Base-by-base conservation (phyloP, 1,140 invertebrate species). In the Tyrophagus putrescentiae region DNA sequence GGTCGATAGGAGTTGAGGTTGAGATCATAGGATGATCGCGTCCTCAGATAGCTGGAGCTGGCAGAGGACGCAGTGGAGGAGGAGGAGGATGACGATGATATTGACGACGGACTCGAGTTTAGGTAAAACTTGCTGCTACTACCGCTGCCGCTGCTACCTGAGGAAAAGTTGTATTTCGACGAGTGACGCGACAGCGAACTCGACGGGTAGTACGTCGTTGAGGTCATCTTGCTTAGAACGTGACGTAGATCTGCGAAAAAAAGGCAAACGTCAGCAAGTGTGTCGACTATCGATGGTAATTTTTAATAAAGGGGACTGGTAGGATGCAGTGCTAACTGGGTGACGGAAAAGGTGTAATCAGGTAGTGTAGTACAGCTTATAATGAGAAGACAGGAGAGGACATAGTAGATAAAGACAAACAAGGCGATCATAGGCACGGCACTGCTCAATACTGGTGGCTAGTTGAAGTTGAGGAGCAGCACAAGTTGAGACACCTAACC, bases 11-110 rank as follows among this genome's bases (percentile, higher is more conserved):
- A 27, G 25, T 54, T 54, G 52, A 54, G 52, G 25, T 54, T 54
- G 52, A 54, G 52, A 54, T 54, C 52, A 54, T 54, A 54, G 9
- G 52, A 54, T 11, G 52, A 54, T 27, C 52, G 52, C 25, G 52
- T 54, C 21, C 28, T 54, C n/a, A 27, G 25, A 3, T 54, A 27
- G 13, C 13, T 34, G 16, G 45, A 50, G 11, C 11, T 11, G 27
- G 45, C 27, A 6, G 5, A 6, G 16, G 45, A 50, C 21, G 45
- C 27, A 16, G 45, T 28, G 16, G 45, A 50, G 27, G 13, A 54
- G 11, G 52, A 27, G 3, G 52, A 54, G 9, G 52, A 54, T 54
- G 52, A 54, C 3, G 52, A 54, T 1, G 28, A 28, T 1, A 34
- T 34, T 28, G 52, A 54, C 2, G 52, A 32, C 5, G 52, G 25